Conservation (phyloP, 2,888 invertebrate species). For the Oligia strigilis region DNA sequence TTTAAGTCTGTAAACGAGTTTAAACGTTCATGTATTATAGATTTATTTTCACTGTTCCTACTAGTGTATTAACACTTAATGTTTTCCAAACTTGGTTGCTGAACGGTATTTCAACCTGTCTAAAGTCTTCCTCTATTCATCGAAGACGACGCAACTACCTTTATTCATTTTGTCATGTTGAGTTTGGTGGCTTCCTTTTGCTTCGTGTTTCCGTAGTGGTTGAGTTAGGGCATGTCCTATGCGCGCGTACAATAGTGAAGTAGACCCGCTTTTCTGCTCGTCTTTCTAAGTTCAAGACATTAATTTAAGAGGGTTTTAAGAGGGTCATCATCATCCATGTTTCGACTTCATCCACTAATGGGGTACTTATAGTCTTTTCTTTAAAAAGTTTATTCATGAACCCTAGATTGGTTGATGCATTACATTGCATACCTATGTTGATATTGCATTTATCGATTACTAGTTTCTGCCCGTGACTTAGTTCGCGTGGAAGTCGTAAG, state of each 20-base stretch:
- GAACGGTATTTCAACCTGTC: slow-evolving; percentile 53
- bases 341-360: neutral
- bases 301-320: neutral
- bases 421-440: neutral
- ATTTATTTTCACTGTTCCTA: slow-evolving; percentile 58
- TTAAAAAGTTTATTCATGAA: neutral
- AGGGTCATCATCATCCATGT: neutral
- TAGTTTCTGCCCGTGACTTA: too few relatives aligned
- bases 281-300: neutral
- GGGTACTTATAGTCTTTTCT: neutral
- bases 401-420: neutral
- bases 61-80: slow-evolving; percentile 63
- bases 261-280: neutral
- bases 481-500: too few relatives aligned
- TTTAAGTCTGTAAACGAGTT: slow-evolving; percentile 48
- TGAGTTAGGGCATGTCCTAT: neutral
- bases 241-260: neutral
- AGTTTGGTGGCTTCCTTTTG: slow-evolving; percentile 2
- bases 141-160: neutral
- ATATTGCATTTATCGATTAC: neutral
- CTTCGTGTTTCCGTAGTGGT: neutral
- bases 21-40: slow-evolving; percentile 67
- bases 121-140: slow-evolving; percentile 27
- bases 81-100: slow-evolving; percentile 53
- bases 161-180: neutral